Base-by-base conservation (phyloP, 2,113 vertebrate species). In the Romanogobio albipinnatus region DNA sequence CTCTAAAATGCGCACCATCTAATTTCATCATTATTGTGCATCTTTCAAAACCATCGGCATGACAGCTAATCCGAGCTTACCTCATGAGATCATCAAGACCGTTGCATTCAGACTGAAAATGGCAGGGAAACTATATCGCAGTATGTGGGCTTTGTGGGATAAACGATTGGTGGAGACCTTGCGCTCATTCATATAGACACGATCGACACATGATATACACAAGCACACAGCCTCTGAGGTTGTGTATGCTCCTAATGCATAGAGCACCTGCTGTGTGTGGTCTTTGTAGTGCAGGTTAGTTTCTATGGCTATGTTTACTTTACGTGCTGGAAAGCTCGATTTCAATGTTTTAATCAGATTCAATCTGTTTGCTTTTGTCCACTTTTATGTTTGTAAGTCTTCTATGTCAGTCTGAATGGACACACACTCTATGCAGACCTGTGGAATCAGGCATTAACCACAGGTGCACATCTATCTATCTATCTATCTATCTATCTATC, bases 11-110 rank as follows among this genome's bases (percentile, higher is more conserved):
- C 66, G 75, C 75, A 71, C 36, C n/a, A 26, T 81, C 47, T 81
- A 81, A 84, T 76, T 76, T 49, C 19, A 85, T 84, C 53, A 26
- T 81, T 75, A 39, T 80, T 58, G 36, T 77, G 61, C 36, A 51
- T 85, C 85, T 79, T 82, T 86, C 83, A 70, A 83, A 87, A 86
- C 76, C 86, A 76, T 83, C 26, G 56, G 77, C 85, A 83, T 76
- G 86, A 11, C 85, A 73, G 87, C 83, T 89, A 86, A 89, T 91
- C 86, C 79, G 13, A 51, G 45, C 14, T 84, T 84, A 68, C 87
- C 47, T 61, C 19, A 13, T 83, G 86, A 83, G 74, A 83, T 85
- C 86, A 80, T 87, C 82, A 74, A 87, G 86, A 86, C 68, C 53
- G 66, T 81, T 85, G 89, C 87, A 79, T 82, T 19, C 62, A 85